Percentiles rank a stretch among this genome's conserved stretches.
Evolutionary conservation across 2,113 vertebrate genomes (phyloP).

Genomic region (Polypterus senegalus): DNA sequence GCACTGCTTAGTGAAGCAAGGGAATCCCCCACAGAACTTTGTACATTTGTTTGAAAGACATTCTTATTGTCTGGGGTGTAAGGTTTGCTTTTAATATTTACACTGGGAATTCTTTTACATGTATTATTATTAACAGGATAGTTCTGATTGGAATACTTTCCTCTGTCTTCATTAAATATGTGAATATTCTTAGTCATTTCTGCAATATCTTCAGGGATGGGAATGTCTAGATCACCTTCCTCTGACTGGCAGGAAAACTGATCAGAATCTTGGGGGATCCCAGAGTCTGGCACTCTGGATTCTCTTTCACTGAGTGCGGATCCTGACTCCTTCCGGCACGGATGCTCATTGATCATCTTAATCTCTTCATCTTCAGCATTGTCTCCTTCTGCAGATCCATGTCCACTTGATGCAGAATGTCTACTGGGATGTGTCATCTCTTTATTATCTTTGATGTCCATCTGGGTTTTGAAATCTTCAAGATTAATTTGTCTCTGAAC

Average conservation of each 20-base stretch:
- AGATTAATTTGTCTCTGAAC: slow-evolving; percentile 21
- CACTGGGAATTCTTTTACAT: slow-evolving; percentile 23
- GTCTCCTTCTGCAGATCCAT: slow-evolving; percentile 68
- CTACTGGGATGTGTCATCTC: slow-evolving; percentile 33
- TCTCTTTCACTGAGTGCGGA: slow-evolving; percentile 25
- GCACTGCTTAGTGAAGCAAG: slow-evolving; percentile 35
- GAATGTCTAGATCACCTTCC: slow-evolving; percentile 29
- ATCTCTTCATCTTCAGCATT: slow-evolving; percentile 81
- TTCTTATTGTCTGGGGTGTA: slow-evolving; percentile 36
- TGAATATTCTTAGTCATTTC: slow-evolving; percentile 45
- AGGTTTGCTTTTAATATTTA: slow-evolving; percentile 30
- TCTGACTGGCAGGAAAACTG: slow-evolving; percentile 55
- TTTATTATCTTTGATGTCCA: slow-evolving; percentile 37
- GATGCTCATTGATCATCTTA: slow-evolving; percentile 64
- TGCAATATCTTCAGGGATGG: slow-evolving; percentile 18
- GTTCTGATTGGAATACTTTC: slow-evolving; percentile 27
- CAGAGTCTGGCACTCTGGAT: slow-evolving; percentile 46
- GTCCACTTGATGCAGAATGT: slow-evolving; percentile 60
- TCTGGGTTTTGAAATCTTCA: slow-evolving; percentile 41
- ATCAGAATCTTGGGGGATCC: slow-evolving; percentile 56
- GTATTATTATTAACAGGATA: slow-evolving; percentile 24
- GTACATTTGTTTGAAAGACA: slow-evolving; percentile 29
- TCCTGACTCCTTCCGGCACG: slow-evolving; percentile 37
- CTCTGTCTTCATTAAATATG: slow-evolving; percentile 41
- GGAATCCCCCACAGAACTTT: slow-evolving; percentile 28